Evolutionary conservation across 2,113 vertebrate species (phyloP).

Genomic region (Agapornis roseicollis): DNA sequence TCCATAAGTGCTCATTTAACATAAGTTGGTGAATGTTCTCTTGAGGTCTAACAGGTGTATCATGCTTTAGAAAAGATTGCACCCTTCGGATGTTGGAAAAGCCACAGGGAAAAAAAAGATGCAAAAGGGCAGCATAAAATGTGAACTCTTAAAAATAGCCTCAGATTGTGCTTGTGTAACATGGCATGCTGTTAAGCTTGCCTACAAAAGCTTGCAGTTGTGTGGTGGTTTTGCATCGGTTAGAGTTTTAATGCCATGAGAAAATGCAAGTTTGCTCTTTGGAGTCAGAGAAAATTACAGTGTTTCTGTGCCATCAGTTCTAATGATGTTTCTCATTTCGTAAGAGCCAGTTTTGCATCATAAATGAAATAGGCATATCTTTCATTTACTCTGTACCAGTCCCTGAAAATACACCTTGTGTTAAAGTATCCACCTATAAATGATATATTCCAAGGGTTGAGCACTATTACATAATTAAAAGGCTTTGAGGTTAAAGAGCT

Average conservation of each 20-base stretch:
- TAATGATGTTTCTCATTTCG: slow-evolving; percentile 38
- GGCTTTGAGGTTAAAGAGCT: slow-evolving; percentile 48
- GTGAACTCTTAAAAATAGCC: slow-evolving; percentile 48
- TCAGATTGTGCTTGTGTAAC: slow-evolving; percentile 33
- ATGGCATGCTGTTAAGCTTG: neutral
- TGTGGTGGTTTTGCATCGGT: neutral
- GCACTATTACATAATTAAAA: slow-evolving; percentile 9
- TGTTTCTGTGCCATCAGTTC: slow-evolving; percentile 19
- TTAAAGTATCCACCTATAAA: slow-evolving; percentile 13
- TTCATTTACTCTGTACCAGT: neutral
- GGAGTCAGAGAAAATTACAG: slow-evolving; percentile 56
- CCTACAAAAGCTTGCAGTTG: slow-evolving; percentile 5
- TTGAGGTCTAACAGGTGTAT: slow-evolving; percentile 25
- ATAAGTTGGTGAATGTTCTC: neutral
- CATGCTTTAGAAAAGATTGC: neutral
- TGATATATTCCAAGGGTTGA: slow-evolving; percentile 31
- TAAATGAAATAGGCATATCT: slow-evolving; percentile 36
- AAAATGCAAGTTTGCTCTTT: slow-evolving; percentile 48
- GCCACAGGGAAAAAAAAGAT: neutral
- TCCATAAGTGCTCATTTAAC: neutral
- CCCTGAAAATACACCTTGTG: neutral
- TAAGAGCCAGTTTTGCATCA: slow-evolving; percentile 39
- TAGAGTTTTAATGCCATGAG: neutral
- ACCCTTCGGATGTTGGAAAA: slow-evolving; percentile 4
- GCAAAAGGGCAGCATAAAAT: slow-evolving; percentile 40